phyloP scores from a whole-genome alignment of 2,888 invertebrate genomes.

The Chaetogeoica ovagalla region DNA sequence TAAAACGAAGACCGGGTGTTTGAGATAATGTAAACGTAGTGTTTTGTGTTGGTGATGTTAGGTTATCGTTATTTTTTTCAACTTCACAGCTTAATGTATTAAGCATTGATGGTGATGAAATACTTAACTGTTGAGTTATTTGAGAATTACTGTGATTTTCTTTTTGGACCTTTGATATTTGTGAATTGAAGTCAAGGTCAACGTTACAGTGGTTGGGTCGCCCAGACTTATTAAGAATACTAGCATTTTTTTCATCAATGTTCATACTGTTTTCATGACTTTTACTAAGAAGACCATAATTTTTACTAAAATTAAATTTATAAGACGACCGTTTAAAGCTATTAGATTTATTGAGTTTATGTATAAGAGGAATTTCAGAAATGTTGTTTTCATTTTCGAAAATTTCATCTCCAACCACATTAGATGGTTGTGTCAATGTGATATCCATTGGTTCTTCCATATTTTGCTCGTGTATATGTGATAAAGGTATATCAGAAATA shows the following conservation, averaged over 20 bases:
- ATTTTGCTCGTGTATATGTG: neutral
- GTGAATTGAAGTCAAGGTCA: neutral
- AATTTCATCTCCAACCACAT: neutral
- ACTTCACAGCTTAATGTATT: neutral
- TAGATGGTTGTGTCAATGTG: conserved; percentile 14
- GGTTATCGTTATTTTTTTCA: neutral
- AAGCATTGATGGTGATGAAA: neutral
- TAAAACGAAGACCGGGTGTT: conserved; percentile 2
- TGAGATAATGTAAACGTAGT: neutral
- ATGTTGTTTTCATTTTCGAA: conserved; percentile 9
- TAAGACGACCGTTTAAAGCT: neutral
- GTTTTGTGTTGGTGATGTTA: neutral
- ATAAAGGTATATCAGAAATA: neutral
- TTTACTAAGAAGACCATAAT: conserved; percentile 5
- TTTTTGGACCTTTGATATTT: neutral
- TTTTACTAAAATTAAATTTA: conserved; percentile 30
- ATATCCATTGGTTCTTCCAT: neutral
- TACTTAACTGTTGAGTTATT: neutral
- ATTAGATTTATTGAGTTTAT: neutral
- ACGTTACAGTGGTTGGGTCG: neutral
- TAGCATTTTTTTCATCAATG: neutral
- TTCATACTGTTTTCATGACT: neutral
- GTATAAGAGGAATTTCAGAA: neutral
- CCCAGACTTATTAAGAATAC: neutral
- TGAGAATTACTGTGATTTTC: neutral